These are phyloP conservation scores for Danaus melanippus DNA, from an alignment of 1,140 invertebrate species.

Conservation along the genomic window DNA sequence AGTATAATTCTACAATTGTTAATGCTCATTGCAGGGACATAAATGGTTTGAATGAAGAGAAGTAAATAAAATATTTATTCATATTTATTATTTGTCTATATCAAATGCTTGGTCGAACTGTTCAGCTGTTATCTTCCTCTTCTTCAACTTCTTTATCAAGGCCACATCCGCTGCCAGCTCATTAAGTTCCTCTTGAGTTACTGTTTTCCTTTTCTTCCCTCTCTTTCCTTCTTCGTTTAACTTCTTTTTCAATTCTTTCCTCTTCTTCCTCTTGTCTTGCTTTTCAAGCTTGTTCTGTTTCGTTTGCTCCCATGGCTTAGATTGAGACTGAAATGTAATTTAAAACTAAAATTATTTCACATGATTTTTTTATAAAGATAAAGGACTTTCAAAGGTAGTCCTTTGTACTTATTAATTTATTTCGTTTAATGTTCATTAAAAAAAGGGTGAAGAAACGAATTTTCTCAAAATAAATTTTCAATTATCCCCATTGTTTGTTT, in stretches of 20 bases:
- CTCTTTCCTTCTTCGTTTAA: constrained; percentile 63
- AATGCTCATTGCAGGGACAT: background rate
- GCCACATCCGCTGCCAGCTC: constrained; percentile 88
- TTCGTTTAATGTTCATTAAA: no score
- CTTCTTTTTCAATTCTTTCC: constrained; percentile 64
- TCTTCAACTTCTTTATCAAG: constrained; percentile 91
- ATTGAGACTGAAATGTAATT: constrained; percentile 64
- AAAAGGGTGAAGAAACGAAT: no score
- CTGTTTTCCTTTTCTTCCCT: constrained; percentile 71
- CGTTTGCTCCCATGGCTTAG: constrained; percentile 85
- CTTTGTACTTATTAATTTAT: no score
- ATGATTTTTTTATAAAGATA: no score
- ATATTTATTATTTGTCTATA: constrained; percentile 39
- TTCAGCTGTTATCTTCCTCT: constrained; percentile 81
- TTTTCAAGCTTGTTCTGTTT: constrained; percentile 83
- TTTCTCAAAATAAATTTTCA: no score
- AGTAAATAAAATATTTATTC: constrained; percentile 2
- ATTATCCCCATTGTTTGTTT: no score
- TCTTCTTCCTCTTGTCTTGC: constrained; percentile 74
- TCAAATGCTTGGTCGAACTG: constrained; percentile 76
- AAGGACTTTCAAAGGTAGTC: no score
- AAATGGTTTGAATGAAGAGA: constrained; percentile 2
- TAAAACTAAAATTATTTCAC: no score
- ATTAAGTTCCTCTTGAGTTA: constrained; percentile 84
- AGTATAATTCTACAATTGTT: no score